These are phyloP conservation scores for Cygnus olor DNA, from an alignment of 2,797 vertebrate genomes.

Conservation along the genomic window DNA sequence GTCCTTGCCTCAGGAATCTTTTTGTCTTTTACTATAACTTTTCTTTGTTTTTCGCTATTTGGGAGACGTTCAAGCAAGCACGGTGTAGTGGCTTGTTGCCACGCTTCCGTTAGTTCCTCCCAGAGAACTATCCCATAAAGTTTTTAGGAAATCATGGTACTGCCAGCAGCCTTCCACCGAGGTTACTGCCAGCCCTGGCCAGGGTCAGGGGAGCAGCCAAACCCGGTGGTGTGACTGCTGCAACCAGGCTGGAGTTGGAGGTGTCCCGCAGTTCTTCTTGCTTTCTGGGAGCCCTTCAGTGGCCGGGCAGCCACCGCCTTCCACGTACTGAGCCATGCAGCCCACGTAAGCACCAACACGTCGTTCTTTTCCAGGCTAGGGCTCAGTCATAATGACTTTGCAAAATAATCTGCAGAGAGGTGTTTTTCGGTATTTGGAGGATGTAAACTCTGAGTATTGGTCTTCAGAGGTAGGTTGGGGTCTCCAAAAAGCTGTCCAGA, in stretches of 20 bases:
- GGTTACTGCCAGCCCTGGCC: neutral
- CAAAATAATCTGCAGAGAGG: neutral
- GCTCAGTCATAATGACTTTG: neutral
- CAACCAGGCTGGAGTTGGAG: neutral
- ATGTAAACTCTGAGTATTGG: neutral
- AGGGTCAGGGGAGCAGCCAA: constrained; percentile 31
- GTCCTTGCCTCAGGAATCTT: neutral
- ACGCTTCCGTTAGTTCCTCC: neutral
- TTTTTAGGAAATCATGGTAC: neutral
- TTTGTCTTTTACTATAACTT: neutral
- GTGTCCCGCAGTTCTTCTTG: neutral
- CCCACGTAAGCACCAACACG: neutral
- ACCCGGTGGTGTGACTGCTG: neutral
- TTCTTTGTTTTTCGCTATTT: neutral
- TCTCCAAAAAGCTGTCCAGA: neutral
- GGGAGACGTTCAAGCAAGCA: neutral
- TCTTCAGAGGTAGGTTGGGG: neutral
- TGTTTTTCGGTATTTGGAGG: neutral
- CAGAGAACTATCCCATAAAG: neutral
- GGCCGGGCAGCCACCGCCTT: neutral
- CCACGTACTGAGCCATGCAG: neutral
- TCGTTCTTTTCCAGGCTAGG: neutral
- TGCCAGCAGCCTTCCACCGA: neutral
- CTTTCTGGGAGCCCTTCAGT: neutral
- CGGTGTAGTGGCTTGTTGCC: neutral